Evolutionary conservation across 2,113 vertebrate genomes (phyloP).

Genomic region (Erythrocebus patas): DNA sequence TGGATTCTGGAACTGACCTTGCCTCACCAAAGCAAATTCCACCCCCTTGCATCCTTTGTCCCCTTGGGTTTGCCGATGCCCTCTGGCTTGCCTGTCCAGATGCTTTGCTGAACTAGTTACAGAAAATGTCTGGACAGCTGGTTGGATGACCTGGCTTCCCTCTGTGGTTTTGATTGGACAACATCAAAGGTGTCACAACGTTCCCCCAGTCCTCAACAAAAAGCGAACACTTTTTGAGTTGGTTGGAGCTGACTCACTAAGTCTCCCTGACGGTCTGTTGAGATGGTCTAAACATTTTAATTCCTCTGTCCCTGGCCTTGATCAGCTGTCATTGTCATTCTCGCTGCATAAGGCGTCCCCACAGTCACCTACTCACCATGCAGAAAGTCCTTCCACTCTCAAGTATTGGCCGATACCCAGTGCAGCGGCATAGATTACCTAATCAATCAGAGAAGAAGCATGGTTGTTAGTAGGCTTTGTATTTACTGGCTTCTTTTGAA

Average conservation of each 20-base stretch:
- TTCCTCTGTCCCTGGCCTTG: not conserved
- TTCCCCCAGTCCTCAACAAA: not conserved
- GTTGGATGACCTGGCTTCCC: not conserved
- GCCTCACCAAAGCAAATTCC: not conserved
- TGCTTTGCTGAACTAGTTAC: not conserved
- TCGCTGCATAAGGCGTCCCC: not conserved
- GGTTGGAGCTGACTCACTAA: not conserved
- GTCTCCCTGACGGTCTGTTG: not conserved
- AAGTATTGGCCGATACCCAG: slow-evolving; percentile 89
- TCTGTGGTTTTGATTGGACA: not conserved
- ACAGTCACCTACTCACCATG: slow-evolving; percentile 77
- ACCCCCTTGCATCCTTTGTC: not conserved
- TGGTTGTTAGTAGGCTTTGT: not conserved
- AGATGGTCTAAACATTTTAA: not conserved
- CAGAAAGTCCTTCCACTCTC: slow-evolving; percentile 88
- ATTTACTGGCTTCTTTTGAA: not conserved
- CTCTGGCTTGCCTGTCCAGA: not conserved
- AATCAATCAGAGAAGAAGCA: not conserved
- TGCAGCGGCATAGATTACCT: slow-evolving; percentile 93
- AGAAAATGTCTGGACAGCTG: not conserved
- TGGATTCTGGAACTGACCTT: not conserved
- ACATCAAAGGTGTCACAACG: not conserved
- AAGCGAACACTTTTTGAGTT: not conserved
- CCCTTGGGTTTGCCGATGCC: not conserved
- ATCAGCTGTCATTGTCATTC: not conserved